A percentile compares a stretch with the other conserved stretches of the same genome.
Evolutionary conservation across 1,140 invertebrate species (phyloP).

Genomic region (Drosophila eugracilis): DNA sequence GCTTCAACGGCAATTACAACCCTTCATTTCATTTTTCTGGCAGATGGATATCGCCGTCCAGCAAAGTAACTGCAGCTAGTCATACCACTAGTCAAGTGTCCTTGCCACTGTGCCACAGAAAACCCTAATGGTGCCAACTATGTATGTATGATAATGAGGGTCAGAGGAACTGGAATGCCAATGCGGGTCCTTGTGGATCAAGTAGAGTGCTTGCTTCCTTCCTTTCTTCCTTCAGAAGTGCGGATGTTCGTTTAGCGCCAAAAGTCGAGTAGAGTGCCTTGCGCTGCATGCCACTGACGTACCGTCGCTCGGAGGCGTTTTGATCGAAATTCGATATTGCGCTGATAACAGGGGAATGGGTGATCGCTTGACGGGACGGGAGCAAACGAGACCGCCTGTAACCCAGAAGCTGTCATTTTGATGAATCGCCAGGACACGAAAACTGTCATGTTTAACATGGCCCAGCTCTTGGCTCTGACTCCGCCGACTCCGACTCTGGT

Average conservation of each 20-base stretch:
- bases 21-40: conserved; percentile 52
- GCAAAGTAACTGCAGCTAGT: conserved; percentile 27
- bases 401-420: conserved; percentile 77
- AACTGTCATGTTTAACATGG: conserved; percentile 81
- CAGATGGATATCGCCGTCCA: conserved; percentile 55
- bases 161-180: conserved; percentile 35
- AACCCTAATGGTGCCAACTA: conserved; percentile 77
- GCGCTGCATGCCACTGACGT: conserved; percentile 26
- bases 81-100: conserved; percentile 53
- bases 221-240: too few species aligned
- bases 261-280: conserved; percentile 66
- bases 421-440: conserved; percentile 74
- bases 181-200: conserved; percentile 56
- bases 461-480: too few species aligned
- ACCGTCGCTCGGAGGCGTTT: conserved; percentile 69
- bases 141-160: conserved; percentile 78
- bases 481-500: conserved; percentile 74
- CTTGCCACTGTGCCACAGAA: conserved; percentile 58
- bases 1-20: conserved; percentile 72
- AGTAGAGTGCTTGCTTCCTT: too few species aligned
- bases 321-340: conserved; percentile 84
- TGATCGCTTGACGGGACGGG: conserved; percentile 52
- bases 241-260: conserved; percentile 69
- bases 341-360: conserved; percentile 65
- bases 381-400: conserved; percentile 38